A percentile compares a stretch with the other conserved stretches of the same genome.
These are phyloP conservation scores for Collichthys lucidus DNA, from an alignment of 2,113 vertebrate species.

Conservation along the genomic window DNA sequence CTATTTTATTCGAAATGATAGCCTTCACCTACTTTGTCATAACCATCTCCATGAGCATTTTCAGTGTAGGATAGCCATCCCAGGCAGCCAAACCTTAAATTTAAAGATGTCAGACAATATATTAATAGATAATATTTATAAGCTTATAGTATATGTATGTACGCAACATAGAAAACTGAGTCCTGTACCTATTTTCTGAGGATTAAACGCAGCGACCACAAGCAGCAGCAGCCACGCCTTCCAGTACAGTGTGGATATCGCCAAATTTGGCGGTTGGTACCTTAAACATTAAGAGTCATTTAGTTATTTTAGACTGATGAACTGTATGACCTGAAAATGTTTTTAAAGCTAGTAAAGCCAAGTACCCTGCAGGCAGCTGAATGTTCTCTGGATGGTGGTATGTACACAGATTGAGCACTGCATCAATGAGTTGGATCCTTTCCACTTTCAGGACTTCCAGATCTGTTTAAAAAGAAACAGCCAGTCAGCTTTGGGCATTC, in stretches of 20 bases:
- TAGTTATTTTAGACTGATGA: constrained; percentile 32
- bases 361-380: constrained; percentile 94
- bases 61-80: constrained; percentile 97
- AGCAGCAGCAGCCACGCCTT: constrained; percentile 97
- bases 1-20: accelerated
- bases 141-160: not conserved
- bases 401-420: constrained; percentile 96
- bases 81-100: constrained; percentile 92
- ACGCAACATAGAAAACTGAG: not conserved
- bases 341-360: constrained; percentile 31
- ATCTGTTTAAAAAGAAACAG: constrained; percentile 83
- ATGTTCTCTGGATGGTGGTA: constrained; percentile 99
- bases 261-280: constrained; percentile 96
- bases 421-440: constrained; percentile 95
- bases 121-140: not conserved
- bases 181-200: constrained; percentile 94
- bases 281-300: constrained; percentile 77
- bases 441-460: constrained; percentile 96
- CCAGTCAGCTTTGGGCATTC: not conserved
- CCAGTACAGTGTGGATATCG: constrained; percentile 98
- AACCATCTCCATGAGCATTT: constrained; percentile 99
- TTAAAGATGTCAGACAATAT: not conserved
- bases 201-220: constrained; percentile 96
- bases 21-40: constrained; percentile 93
- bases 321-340: not conserved